A percentile compares a stretch with the other conserved stretches of the same genome.
These are phyloP conservation scores for Patella pellucida DNA, from an alignment of 2,888 invertebrate species.

Conservation along the genomic window DNA sequence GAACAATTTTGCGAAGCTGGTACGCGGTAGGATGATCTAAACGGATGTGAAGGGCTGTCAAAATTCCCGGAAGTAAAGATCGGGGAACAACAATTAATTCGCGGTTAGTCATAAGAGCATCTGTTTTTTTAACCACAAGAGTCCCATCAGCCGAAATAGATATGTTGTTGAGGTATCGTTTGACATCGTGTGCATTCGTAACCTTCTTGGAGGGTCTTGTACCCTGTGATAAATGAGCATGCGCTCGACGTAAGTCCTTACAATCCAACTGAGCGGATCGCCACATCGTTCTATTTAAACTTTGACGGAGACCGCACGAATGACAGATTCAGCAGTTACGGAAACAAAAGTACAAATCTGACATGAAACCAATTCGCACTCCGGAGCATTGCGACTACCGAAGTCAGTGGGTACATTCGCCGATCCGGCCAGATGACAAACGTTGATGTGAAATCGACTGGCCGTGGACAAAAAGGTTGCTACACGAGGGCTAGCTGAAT, in stretches of 20 bases:
- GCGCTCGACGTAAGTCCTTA: constrained; percentile 31
- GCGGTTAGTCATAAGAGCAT: constrained; percentile 24
- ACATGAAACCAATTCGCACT: constrained; percentile 28
- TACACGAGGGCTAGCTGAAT: constrained; percentile 35
- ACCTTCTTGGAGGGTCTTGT: constrained; percentile 22
- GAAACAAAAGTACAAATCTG: constrained; percentile 16
- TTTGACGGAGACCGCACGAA: constrained; percentile 19
- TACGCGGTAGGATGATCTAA: constrained; percentile 36
- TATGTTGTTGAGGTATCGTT: too few relatives aligned
- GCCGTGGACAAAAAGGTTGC: constrained; percentile 29
- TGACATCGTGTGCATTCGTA: not conserved
- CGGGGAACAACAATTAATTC: constrained; percentile 45
- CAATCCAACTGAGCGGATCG: constrained; percentile 31
- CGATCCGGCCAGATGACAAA: constrained; percentile 25
- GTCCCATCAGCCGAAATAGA: too few relatives aligned
- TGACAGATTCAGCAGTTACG: constrained; percentile 26
- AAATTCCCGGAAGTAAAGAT: constrained; percentile 34
- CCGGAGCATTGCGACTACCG: constrained; percentile 33
- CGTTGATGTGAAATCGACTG: constrained; percentile 26
- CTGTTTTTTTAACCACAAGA: too few relatives aligned
- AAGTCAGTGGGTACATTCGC: constrained; percentile 32
- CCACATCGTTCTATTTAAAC: constrained; percentile 31
- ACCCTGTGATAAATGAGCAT: constrained; percentile 35
- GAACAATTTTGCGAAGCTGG: constrained; percentile 25
- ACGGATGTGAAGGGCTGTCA: constrained; percentile 37